Base-by-base conservation (phyloP, 2,113 vertebrate species). In the Danionella cerebrum region DNA sequence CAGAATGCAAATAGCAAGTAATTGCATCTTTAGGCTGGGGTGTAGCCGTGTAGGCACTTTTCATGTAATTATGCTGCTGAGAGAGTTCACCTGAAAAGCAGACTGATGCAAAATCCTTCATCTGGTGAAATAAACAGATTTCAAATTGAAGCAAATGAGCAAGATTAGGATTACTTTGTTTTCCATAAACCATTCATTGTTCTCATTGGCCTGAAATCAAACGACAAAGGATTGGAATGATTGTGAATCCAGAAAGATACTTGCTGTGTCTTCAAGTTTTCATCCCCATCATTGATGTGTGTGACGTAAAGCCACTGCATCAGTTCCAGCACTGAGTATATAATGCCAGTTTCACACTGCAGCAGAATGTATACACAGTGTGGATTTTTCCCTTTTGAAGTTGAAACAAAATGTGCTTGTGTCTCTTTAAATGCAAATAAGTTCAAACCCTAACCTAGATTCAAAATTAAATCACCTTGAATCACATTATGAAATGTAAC, bases 1-100 rank as follows among this genome's bases (percentile, higher is more conserved):
- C 70, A 68, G 75, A 75, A 77, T 71, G 70, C 63, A 78, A 76
- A 73, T 73, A 57, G 48, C 41, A 64, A 54, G 66, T 73, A 73
- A 78, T 78, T 78, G 70, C 57, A 45, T 38, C 25, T 48, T 29
- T 24, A 63, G 62, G 63, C 42, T 70, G 63, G 70, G 58, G 67
- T 70, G 66, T 70, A 67, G 69, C 65, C 55, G 67, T 70, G 66
- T 70, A 67, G 69, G 69, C 55, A 55, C 67, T 74, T 63, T 63
- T 70, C 65, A 38, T 38, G 31, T 66, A 71, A 75, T 75, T 74
- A 74, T 35, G 27, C 65, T 70, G 29, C n/a, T n/a, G 16, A 71
- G 52, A 71, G 69, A 62, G 69, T 38, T 74, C 53, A 69, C 59
- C 72, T 74, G 69, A 71, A 66, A 71, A 60, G 21, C 65, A 36